These are phyloP conservation scores for Zaprionus obscuricornis DNA, from an alignment of 2,888 invertebrate genomes.

Conservation along the genomic window DNA sequence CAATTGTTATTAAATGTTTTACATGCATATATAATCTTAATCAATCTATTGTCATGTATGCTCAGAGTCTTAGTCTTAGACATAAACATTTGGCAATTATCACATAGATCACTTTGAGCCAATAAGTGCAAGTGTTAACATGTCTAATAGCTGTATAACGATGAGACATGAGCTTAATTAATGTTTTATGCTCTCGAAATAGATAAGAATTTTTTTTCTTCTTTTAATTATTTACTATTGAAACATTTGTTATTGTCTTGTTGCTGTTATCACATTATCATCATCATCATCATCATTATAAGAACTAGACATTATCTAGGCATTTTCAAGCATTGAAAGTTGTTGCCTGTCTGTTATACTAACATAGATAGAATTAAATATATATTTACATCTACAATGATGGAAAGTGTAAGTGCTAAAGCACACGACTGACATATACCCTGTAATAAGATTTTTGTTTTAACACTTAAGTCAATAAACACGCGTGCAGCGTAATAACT, in stretches of 20 bases:
- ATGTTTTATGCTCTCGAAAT: constrained; percentile 23
- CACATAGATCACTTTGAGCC: neutral
- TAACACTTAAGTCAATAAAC: too few relatives aligned
- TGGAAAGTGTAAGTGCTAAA: too few relatives aligned
- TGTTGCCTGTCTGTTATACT: too few relatives aligned
- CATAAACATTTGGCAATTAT: too few relatives aligned
- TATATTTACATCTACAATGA: too few relatives aligned
- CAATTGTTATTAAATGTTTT: constrained; percentile 43
- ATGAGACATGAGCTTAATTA: neutral
- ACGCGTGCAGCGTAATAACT: too few relatives aligned
- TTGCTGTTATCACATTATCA: constrained; percentile 1
- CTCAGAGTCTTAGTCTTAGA: too few relatives aligned
- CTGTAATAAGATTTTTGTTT: too few relatives aligned
- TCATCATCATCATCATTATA: neutral
- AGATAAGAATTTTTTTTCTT: constrained; percentile 54
- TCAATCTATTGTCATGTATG: too few relatives aligned
- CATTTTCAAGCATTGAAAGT: constrained; percentile 4
- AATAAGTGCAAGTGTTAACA: constrained; percentile 46
- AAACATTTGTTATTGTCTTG: constrained; percentile 10
- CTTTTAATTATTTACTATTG: constrained; percentile 61
- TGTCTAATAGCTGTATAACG: constrained; percentile 34
- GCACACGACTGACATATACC: too few relatives aligned
- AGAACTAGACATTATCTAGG: constrained; percentile 17
- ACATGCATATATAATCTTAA: constrained; percentile 13
- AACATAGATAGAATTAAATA: too few relatives aligned